Percentiles rank a stretch among this genome's conserved stretches.
These are phyloP conservation scores for Papilio xuthus DNA, from an alignment of 1,140 invertebrate genomes.

Conservation along the genomic window DNA sequence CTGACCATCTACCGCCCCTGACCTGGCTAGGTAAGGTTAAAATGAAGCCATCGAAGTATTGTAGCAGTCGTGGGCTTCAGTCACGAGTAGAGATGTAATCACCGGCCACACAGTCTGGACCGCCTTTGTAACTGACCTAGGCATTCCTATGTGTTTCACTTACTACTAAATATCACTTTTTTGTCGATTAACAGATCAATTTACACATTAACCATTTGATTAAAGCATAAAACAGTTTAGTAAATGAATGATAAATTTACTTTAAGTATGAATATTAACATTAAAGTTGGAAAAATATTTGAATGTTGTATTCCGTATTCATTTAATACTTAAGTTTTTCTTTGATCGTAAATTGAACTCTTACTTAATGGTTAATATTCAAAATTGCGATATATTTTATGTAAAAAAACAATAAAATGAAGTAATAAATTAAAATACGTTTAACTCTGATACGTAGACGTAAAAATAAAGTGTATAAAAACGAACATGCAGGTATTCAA, in stretches of 20 bases:
- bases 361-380: no score
- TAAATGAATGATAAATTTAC: no score
- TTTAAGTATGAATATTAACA: background rate
- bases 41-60: conserved; percentile 64
- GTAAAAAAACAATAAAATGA: background rate
- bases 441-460: background rate
- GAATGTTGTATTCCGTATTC: background rate
- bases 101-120: conserved; percentile 51
- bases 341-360: no score
- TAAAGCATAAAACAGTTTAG: no score
- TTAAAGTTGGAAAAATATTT: background rate
- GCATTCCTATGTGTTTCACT: conserved; percentile 38
- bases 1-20: background rate
- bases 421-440: background rate
- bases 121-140: conserved; percentile 50
- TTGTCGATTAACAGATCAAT: background rate
- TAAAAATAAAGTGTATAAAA: conserved; percentile 5
- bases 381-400: no score
- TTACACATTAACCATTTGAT: background rate
- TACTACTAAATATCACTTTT: conserved; percentile 18
- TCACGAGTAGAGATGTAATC: conserved; percentile 68
- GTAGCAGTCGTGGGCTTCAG: conserved; percentile 57
- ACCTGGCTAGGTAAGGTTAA: conserved; percentile 41
- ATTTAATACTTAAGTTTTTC: background rate
- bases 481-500: conserved; percentile 17